Evolutionary conservation across 2,797 vertebrate genomes (phyloP).

Genomic region (Falco cherrug): DNA sequence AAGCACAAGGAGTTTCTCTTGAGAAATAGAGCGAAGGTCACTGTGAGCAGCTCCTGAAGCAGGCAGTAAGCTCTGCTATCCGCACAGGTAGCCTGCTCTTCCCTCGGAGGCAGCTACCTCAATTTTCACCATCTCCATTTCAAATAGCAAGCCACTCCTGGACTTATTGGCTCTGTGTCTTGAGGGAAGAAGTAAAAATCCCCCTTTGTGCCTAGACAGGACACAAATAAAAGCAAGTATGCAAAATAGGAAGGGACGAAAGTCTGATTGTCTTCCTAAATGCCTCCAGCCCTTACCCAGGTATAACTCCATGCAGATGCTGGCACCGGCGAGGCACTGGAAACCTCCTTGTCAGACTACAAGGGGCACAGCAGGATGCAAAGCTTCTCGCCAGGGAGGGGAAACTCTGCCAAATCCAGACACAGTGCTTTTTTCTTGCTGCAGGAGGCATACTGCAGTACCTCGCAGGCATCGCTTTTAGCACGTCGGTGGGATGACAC

Average conservation of each 20-base stretch:
- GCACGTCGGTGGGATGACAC: neutral
- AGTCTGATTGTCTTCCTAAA: neutral
- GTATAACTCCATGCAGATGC: neutral
- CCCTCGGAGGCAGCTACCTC: neutral
- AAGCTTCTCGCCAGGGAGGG: neutral
- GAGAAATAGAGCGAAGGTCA: neutral
- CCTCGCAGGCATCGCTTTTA: neutral
- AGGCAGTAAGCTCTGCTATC: neutral
- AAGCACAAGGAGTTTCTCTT: neutral
- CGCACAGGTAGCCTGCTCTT: neutral
- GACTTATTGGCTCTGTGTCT: neutral
- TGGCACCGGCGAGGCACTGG: neutral
- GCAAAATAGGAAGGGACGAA: neutral
- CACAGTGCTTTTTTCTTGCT: neutral
- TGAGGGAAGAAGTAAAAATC: neutral
- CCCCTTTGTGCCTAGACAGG: neutral
- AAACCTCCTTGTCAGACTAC: neutral
- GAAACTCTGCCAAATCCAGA: accelerated
- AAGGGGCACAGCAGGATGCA: neutral
- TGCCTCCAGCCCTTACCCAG: neutral
- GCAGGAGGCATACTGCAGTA: neutral
- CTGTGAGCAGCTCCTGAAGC: neutral
- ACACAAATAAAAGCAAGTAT: neutral
- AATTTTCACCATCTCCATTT: neutral
- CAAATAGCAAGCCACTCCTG: neutral